Evolutionary conservation across 2,113 vertebrate genomes (phyloP), one percentile per base, ranked within the genome.

Genomic region (Deroptyus accipitrinus): DNA sequence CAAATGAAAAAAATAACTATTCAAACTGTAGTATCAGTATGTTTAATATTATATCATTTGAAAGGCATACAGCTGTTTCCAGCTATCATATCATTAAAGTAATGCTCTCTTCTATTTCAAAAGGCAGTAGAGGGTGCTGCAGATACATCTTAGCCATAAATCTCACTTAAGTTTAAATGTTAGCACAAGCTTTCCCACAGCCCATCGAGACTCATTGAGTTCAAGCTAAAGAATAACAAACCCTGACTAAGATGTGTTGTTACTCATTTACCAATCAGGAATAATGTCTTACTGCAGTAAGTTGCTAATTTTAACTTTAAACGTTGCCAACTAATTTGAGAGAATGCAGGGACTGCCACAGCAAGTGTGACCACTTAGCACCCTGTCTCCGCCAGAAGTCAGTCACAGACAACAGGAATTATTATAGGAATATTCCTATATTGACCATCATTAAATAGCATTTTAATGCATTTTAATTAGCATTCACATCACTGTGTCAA

Each of bases 91-190:
- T 17, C 16, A 1, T 52, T 82, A 41, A 81, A 72, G 30, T 61
- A 78, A 61, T 59, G 44, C 25, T 72, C 33, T 52, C 67, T n/a
- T 49, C 78, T 83, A 52, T 87, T 85, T 49, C 23, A 62, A 73
- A 92, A 88, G n/a, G 91, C 97, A 97, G 95, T 59, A 97, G 97
- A 97, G 96, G 95, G 95, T 80, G 83, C 95, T 95, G 52, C 62
- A 78, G 88, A 96, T 90, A 92, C 86, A 92, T 83, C 20, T 88
- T 89, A 88, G 42, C 25, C 42, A 83, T 95, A 93, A 94, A 92
- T 94, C 75, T 84, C 66, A 28, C 16, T 39, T 13, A 27, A 49
- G 46, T 64, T 89, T 66, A 68, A 84, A 63, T 82, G 70, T 51
- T 88, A 83, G 48, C 41, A 69, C 52, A 78, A 66, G 11, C 39